Base-by-base conservation (phyloP, 2,888 invertebrate genomes). In the Stenotaenia linearis region DNA sequence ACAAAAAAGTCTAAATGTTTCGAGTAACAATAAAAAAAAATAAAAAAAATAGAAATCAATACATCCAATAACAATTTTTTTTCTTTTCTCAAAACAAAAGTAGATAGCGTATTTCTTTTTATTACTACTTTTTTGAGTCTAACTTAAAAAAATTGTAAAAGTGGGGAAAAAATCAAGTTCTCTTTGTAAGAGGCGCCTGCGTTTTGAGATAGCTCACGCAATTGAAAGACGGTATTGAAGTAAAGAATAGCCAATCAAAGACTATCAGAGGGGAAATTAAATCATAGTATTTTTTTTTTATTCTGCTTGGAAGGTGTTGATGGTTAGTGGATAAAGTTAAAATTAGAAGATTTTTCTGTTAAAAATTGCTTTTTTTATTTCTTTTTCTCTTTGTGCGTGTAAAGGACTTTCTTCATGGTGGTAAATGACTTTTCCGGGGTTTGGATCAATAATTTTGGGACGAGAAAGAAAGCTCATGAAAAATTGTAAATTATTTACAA, bases 171-270 rank as follows among this genome's bases (percentile, higher is more conserved):
- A 69, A 25, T 28, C 23, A 25, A 25, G 25, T 25, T 69, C 69
- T 69, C 69, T 69, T 28, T 69, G 69, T 25, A 69, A 50, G 69
- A 69, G 69, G 25, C 69, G 69, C n/a, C 69, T 69, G 69, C 69
- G 69, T 69, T 69, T 28, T 28, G 28, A 25, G 69, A 69, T 69
- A 69, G 69, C 69, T 69, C 28, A 15, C 12, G 28, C 69, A 69
- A 69, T 28, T 69, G 69, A 69, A 69, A 69, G 69, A 69, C 69
- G 69, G 28, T 28, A 69, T 69, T 69, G 69, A 69, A 69, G 69
- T 50, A 69, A 69, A 69, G 69, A 69, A 69, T 69, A 28, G 69
- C 69, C 50, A 69, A 69, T 69, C 69, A 69, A 69, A 69, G 69
- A 69, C 69, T 28, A 69, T 69, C 69, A 25, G 25, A 69, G 28